Base-by-base conservation (phyloP, 2,888 invertebrate species). In the Patella depressa region DNA sequence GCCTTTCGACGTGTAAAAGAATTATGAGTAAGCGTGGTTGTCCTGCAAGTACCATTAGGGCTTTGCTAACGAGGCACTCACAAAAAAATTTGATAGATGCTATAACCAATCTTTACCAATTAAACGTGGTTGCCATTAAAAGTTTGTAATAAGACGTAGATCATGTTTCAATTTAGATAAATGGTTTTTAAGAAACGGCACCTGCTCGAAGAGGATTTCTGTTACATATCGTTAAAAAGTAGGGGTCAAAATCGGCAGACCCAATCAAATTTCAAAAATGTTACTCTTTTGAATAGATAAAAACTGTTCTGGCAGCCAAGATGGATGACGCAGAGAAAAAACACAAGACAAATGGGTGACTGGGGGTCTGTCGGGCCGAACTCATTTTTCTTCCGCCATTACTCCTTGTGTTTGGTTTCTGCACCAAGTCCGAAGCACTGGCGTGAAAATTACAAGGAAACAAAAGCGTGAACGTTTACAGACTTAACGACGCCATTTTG, bases 391-490 rank as follows among this genome's bases (percentile, higher is more conserved):
- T 65, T 65, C 24, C 65, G 24, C 24, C 19, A 65, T 24, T 24
- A 65, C 65, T 65, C 24, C 65, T 24, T 24, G 65, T 65, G 65
- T 65, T 65, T 65, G 24, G 65, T 65, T 65, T 65, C 65, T 65
- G 65, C 65, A 65, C 65, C 65, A 65, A 65, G 65, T 65, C 65
- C 65, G 65, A 65, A 24, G 65, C 19, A 65, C 19, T 24, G 65
- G 65, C 65, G 65, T 65, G 65, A 65, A 65, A 65, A 65, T 65
- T 65, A 65, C 65, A 19, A 24, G 24, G 65, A 65, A 65, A 65
- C 65, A 65, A 65, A 65, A 65, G 65, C 65, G 65, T 65, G 65
- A 65, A 65, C 65, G 24, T 65, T 24, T 65, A 65, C 65, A 65
- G 65, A 65, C 65, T 24, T 24, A 19, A 65, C 65, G 65, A 65